A percentile compares a stretch with the other conserved stretches of the same genome.
phyloP scores from a whole-genome alignment of 2,113 vertebrate genomes.

The Lamprologus sp. region DNA sequence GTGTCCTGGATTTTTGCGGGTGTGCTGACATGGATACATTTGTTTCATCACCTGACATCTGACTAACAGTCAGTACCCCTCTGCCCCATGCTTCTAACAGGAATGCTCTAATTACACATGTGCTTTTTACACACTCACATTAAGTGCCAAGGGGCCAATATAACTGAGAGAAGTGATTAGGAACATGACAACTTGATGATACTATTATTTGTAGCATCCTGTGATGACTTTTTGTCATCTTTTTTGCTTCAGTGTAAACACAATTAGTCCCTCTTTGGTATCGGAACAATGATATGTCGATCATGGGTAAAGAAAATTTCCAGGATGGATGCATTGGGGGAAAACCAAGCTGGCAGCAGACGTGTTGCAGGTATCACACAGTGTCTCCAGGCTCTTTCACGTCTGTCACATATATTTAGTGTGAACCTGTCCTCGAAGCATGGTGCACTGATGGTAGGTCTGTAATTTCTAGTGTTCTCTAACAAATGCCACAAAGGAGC shows the following conservation, averaged over 20 bases:
- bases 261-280: background rate
- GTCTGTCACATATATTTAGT: fast-evolving
- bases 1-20: background rate
- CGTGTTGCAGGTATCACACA: background rate
- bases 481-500: background rate
- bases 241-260: background rate
- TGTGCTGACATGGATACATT: background rate
- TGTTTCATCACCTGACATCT: background rate
- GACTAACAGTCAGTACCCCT: background rate
- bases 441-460: background rate
- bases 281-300: background rate
- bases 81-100: constrained; percentile 5
- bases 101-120: constrained; percentile 43
- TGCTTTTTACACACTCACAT: background rate
- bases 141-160: background rate
- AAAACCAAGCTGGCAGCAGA: background rate
- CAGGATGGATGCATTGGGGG: fast-evolving
- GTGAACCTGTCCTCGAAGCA: fast-evolving
- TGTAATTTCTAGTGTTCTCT: background rate
- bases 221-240: background rate
- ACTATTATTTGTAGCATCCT: background rate
- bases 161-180: background rate
- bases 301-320: background rate
- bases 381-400: background rate
- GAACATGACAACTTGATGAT: fast-evolving